Percentiles rank a stretch among this genome's conserved stretches.
These are phyloP conservation scores for Genyomyrus donnyi DNA, from an alignment of 2,113 vertebrate species.

Conservation along the genomic window DNA sequence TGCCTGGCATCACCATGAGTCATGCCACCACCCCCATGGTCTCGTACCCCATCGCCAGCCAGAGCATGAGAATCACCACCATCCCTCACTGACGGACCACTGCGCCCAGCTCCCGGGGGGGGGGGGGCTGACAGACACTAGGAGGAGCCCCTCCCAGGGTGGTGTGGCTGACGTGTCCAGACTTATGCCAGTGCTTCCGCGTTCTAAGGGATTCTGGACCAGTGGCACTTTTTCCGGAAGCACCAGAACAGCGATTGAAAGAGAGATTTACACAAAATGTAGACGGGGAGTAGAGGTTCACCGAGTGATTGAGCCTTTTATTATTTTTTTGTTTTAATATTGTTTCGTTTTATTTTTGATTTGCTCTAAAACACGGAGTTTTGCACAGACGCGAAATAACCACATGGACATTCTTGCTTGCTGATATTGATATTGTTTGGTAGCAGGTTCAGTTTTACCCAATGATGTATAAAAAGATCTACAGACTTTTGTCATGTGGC, in stretches of 20 bases:
- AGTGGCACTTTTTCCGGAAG: neutral
- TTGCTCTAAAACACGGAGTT: neutral
- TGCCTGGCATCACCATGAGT: conserved; percentile 92
- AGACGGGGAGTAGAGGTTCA: neutral
- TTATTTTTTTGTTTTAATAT: neutral
- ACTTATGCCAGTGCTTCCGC: neutral
- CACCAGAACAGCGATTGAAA: neutral
- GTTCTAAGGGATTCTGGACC: neutral
- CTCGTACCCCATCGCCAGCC: conserved; percentile 90
- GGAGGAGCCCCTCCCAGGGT: neutral
- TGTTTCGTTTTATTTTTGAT: neutral
- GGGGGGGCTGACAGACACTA: neutral
- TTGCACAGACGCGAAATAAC: conserved; percentile 2
- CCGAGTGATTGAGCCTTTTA: neutral
- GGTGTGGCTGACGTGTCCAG: neutral
- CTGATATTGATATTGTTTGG: neutral
- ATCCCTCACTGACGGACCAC: conserved; percentile 74
- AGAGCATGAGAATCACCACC: conserved; percentile 95
- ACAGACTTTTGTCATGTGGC: conserved; percentile 8
- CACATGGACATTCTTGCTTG: neutral
- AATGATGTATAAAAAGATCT: neutral
- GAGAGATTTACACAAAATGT: neutral
- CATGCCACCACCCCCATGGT: conserved; percentile 94
- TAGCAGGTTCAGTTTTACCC: neutral
- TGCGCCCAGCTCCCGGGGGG: neutral